Base-by-base conservation (phyloP, 1,140 invertebrate species). In the Popillia japonica region DNA sequence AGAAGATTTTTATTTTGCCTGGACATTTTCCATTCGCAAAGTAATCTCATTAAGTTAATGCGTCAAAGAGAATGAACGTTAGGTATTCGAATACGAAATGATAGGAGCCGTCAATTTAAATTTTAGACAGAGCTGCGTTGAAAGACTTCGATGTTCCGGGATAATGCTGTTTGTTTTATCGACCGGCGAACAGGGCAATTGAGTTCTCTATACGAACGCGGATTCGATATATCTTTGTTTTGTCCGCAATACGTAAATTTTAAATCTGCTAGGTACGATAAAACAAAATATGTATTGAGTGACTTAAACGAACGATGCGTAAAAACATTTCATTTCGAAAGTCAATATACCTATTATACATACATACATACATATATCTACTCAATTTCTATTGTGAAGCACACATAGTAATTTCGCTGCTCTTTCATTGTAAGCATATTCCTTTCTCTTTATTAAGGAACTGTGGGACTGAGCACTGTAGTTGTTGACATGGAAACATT, bases 151-250 rank as follows among this genome's bases (percentile, higher is more conserved):
- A 20, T 64, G 17, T 20, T 17, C 17, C 8, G 3, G 17, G 14
- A 64, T 64, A 64, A 64, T n/a, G 59, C 59, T 64, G 59, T 64
- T 64, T 64, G 59, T 23, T 64, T 64, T 64, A 64, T 64, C 59
- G 59, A 64, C 10, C 17, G 10, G 10, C 3, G 59, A 64, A 64
- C 59, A 23, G 22, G 44, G 44, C 44, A 48, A 48, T 48, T 48
- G 44, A 48, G 44, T 48, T 7, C 44, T 48, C 44, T 48, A 48
- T 48, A 48, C 44, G 10, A 14, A 10, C 44, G 44, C 44, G n/a
- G 27, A 34, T 34, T 4, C 27, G 27, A 48, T 48, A 48, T 48
- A 17, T 10, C 44, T 48, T 48, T 48, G 44, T 48, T 48, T 48
- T 17, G 44, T 48, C 44, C n/a, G n/a, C 44, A 17, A 17, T 17